Base-by-base conservation (phyloP, 2,888 invertebrate species). In the Crematogaster levior region DNA sequence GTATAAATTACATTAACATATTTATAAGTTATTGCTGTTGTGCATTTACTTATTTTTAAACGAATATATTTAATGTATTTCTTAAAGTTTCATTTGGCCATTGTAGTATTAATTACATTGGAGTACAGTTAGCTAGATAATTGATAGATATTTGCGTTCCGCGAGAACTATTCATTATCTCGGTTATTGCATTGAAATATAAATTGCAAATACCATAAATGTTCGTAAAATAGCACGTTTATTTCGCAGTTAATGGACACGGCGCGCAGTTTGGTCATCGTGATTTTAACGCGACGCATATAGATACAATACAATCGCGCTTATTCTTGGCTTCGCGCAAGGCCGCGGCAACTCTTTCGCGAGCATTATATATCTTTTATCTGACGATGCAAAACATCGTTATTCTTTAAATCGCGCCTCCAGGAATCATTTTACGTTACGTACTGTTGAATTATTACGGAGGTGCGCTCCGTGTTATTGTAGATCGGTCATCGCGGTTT, bases 401-500 rank as follows among this genome's bases (percentile, higher is more conserved):
- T 79, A 56, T 70, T 79, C 56, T 70, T 72, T n/a, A 79, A 70
- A 79, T 79, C 77, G 56, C 73, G 43, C 40, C 43, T 77, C 77
- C 53, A 70, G 72, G 77, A 77, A 77, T 70, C 70, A 70, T 79
- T 79, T 70, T 43, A 34, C 43, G 56, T 72, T 72, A 56, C 77
- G 77, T 46, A 72, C 70, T 43, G 56, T 9, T 56, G 77, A 79
- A 70, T 79, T 79, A 79, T 79, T 58, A 58, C 24, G 72, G 10
- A 12, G 37, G n/a, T n/a, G 27, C 77, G 70, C 75, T 53, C 40
- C 53, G 30, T 43, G n/a, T n/a, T n/a, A n/a, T n/a, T n/a, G 77
- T 21, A 70, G 77, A 79, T 79, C 77, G 77, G 73, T 72, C 73
- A 43, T 79, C 70, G 75, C 53, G 77, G 77, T 70, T 88, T 84